Evolutionary conservation across 2,113 vertebrate species (phyloP), one percentile per base, ranked within the genome.

Genomic region (Helogale parvula): DNA sequence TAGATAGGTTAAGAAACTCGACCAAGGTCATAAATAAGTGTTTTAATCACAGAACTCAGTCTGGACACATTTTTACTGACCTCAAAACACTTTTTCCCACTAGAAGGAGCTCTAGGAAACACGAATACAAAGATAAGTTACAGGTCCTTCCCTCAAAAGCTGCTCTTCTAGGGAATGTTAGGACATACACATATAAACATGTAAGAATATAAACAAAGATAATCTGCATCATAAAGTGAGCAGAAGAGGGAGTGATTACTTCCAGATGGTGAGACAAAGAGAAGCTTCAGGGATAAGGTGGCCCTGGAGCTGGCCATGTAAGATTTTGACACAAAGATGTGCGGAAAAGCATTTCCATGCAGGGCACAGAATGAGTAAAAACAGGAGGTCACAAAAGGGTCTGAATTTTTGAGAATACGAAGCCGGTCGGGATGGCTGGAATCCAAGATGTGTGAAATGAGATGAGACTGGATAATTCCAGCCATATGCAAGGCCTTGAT

Each of bases 31-130:
- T 7, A 94, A 79, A 57, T 38, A 93, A 72, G 96, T 84, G 25
- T 54, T 89, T 88, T 74, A 52, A n/a, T 72, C 35, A 71, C 4
- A 72, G 66, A 95, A 14, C 47, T 97, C 71, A 74, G 29, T 33
- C 60, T 87, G 60, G 97, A 81, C 17, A 81, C 72, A 65, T 83
- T 72, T 25, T 68, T 94, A n/a, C 77, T 93, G 80, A 94, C 65
- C 35, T 96, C 33, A 81, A 68, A 85, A 54, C 50, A 90, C 14
- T 80, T 74, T 90, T 94, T 93, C 68, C 77, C 60, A 92, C 66
- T 91, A 86, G 65, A 97, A 96, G 74, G 71, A 94, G 50, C 88
- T 94, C 88, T 86, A 94, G 41, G 41, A 97, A 94, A 96, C 19
- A 96, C 17, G 94, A 80, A 94, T 41, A 65, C 7, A 89, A 71